A percentile compares a stretch with the other conserved stretches of the same genome.
These are phyloP conservation scores for Bungarus multicinctus DNA, from an alignment of 2,113 vertebrate genomes.

Conservation along the genomic window DNA sequence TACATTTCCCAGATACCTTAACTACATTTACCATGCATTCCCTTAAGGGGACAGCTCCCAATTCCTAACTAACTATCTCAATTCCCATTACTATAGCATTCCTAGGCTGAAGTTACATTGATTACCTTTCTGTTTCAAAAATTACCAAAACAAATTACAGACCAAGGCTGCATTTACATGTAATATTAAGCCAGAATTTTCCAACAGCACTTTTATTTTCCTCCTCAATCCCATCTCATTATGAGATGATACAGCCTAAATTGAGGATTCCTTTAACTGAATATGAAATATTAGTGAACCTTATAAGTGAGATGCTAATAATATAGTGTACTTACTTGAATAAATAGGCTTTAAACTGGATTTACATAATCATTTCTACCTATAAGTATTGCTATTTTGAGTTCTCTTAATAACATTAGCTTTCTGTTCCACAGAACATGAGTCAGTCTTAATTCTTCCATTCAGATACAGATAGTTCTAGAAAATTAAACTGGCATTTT, in stretches of 20 bases:
- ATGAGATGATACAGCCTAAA: not conserved
- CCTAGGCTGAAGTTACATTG: not conserved
- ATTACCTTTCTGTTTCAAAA: not conserved
- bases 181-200: not conserved
- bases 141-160: not conserved
- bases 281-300: not conserved
- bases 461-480: not conserved
- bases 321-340: not conserved
- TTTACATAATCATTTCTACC: not conserved
- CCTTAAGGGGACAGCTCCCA: too few species aligned
- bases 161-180: not conserved
- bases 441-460: not conserved
- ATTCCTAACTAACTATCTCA: too few species aligned
- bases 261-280: not conserved
- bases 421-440: not conserved
- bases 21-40: too few species aligned
- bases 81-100: too few species aligned
- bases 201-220: not conserved
- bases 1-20: too few species aligned
- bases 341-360: not conserved
- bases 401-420: not conserved
- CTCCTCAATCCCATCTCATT: not conserved
- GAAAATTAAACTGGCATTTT: not conserved
- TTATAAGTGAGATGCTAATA: not conserved
- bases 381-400: not conserved